Conservation (phyloP, 1,140 invertebrate species). For the Hycleus phaleratus region DNA sequence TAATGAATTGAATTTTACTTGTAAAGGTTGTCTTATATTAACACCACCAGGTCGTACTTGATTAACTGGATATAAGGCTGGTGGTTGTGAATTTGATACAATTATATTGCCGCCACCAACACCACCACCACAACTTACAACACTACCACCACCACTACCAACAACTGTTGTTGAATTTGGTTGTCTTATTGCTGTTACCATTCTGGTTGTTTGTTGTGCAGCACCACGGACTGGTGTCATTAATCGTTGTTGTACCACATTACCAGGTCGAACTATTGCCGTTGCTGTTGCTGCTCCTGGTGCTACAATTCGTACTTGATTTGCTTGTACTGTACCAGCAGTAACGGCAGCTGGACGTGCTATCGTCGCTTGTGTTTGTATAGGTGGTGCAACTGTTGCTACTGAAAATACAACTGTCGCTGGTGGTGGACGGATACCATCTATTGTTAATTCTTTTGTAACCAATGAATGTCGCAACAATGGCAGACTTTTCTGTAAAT, state of each 20-base stretch:
- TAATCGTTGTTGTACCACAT: constrained; percentile 47
- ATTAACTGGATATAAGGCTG: constrained; percentile 39
- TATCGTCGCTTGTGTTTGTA: constrained; percentile 38
- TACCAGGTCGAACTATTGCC: constrained; percentile 40
- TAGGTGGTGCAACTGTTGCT: constrained; percentile 41
- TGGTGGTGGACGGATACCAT: constrained; percentile 86
- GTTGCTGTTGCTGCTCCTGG: constrained; percentile 43
- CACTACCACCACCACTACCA: too few relatives aligned
- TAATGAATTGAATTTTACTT: constrained; percentile 18
- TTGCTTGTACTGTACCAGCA: constrained; percentile 19
- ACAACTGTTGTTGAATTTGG: constrained; percentile 17
- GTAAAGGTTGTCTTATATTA: constrained; percentile 33
- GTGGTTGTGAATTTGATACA: constrained; percentile 37
- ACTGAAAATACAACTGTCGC: constrained; percentile 53
- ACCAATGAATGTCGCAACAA: constrained; percentile 83
- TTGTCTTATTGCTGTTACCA: constrained; percentile 40
- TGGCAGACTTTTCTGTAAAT: constrained; percentile 86
- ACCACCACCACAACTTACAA: too few relatives aligned
- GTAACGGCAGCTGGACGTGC: constrained; percentile 19
- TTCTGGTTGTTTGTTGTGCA: constrained; percentile 32
- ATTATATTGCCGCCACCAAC: constrained; percentile 20
- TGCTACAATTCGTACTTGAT: constrained; percentile 51
- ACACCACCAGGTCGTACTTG: constrained; percentile 24
- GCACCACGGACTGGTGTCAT: constrained; percentile 37
- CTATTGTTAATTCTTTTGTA: constrained; percentile 87